Base-by-base conservation (phyloP, 2,888 invertebrate genomes). In the Ferrisia virgata region DNA sequence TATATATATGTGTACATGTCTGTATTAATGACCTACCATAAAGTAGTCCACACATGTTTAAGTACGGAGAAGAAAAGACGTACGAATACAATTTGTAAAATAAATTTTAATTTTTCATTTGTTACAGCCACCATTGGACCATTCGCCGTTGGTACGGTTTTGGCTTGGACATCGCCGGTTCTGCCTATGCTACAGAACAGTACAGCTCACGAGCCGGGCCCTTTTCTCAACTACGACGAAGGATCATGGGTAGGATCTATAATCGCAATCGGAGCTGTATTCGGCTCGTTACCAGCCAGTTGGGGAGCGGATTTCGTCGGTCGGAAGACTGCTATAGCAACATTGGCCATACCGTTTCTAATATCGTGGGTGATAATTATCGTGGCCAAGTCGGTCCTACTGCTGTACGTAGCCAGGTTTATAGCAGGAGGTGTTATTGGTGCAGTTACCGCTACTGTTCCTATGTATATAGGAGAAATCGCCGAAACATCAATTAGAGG, bases 391-490 rank as follows among this genome's bases (percentile, higher is more conserved):
- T 91, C 91, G 13, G 86, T 87, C 0, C 90, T 89, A 76, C 90
- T 93, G 89, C 89, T 97, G 2, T 93, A 94, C 86, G 89, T 92
- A 84, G 95, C 93, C 0, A 91, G 95, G 86, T 91, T 96, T 86
- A 90, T 96, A 82, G 94, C 93, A 86, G 97, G 97, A 80, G 88
- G 93, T 82, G 92, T 90, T 0, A 88, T 92, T 87, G 95, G 95
- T 64, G 94, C 94, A 0, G 92, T 93, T 58, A 95, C 95, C 87
- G 95, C 96, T 1, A 92, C 94, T 4, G 94, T 93, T 0, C 96
- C 97, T 0, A 94, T 96, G 91, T 97, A 96, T 88, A 93, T 97
- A 31, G 93, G 94, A 0, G 97, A 97, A 90, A 94, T 96, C 28
- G 94, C 96, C 0, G 95, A 96, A 87, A 93, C 93, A 0, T 92